phyloP scores from a whole-genome alignment of 2,113 vertebrate genomes.

The Casuarius casuarius region DNA sequence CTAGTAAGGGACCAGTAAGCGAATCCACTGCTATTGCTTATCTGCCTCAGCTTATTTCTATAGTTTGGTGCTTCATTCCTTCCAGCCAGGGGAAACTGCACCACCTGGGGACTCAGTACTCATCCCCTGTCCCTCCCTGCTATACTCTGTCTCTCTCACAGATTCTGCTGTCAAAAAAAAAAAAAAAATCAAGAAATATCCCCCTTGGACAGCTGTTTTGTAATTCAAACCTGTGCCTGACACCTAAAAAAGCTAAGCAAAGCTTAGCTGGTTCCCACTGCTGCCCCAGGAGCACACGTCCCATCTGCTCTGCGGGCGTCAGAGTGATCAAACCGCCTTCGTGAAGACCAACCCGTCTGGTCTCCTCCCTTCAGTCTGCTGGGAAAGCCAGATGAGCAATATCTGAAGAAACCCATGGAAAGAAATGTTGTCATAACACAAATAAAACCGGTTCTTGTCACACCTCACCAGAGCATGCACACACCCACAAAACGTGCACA shows the following conservation, averaged over 20 bases:
- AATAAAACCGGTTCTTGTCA: neutral
- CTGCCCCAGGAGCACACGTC: neutral
- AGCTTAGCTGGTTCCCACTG: neutral
- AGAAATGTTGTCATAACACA: neutral
- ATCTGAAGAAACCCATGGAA: neutral
- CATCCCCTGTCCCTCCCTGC: neutral
- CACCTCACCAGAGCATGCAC: fast-evolving
- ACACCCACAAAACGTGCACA: too few species aligned
- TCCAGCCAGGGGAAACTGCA: neutral
- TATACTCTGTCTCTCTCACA: neutral
- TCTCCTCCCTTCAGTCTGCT: neutral
- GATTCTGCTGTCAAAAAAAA: neutral
- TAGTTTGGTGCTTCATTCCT: neutral
- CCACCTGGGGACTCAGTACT: neutral
- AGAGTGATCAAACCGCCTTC: neutral
- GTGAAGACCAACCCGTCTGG: neutral
- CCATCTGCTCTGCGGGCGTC: neutral
- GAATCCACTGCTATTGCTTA: neutral
- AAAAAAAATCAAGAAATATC: neutral
- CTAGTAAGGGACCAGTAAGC: neutral
- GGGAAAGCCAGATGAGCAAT: neutral
- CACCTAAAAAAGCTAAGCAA: neutral
- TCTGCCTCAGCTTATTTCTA: neutral
- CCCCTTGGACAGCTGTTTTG: neutral
- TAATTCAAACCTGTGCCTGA: neutral